phyloP scores from a whole-genome alignment of 2,113 vertebrate species.

The Hippoglossus stenolepis region DNA sequence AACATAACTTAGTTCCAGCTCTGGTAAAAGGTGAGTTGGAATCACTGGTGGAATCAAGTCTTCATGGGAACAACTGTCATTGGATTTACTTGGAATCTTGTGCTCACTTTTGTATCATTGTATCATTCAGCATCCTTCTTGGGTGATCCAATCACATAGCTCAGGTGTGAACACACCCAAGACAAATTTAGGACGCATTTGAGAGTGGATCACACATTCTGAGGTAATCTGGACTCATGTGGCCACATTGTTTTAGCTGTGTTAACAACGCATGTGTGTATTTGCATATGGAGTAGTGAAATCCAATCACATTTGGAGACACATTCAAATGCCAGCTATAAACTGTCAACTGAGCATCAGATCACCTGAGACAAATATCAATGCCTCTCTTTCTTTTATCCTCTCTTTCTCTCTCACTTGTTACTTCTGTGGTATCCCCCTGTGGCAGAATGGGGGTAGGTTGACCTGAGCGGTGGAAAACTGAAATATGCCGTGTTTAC shows the following conservation, averaged over 20 bases:
- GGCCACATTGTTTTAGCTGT: neutral
- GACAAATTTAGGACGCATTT: neutral
- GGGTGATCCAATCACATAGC: neutral
- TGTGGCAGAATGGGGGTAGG: constrained; percentile 14
- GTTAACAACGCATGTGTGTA: neutral
- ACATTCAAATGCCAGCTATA: neutral
- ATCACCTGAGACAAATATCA: neutral
- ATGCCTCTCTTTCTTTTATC: neutral
- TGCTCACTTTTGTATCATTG: neutral
- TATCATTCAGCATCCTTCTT: too few species aligned
- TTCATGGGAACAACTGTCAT: neutral
- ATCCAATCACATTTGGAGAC: neutral
- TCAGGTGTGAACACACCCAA: neutral
- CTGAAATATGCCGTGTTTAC: constrained; percentile 56
- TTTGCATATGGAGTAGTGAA: neutral
- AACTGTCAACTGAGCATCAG: too few species aligned
- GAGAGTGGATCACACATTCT: neutral
- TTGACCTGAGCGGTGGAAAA: constrained; percentile 48
- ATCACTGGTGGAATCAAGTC: neutral
- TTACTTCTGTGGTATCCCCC: neutral
- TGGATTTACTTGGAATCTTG: neutral
- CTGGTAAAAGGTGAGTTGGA: constrained; percentile 22
- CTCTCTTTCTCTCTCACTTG: constrained; percentile 2
- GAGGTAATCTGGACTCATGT: neutral
- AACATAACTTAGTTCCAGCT: constrained; percentile 13